These are phyloP conservation scores for Sorex maritimensis DNA, from an alignment of 2,797 vertebrate species.

Conservation along the genomic window DNA sequence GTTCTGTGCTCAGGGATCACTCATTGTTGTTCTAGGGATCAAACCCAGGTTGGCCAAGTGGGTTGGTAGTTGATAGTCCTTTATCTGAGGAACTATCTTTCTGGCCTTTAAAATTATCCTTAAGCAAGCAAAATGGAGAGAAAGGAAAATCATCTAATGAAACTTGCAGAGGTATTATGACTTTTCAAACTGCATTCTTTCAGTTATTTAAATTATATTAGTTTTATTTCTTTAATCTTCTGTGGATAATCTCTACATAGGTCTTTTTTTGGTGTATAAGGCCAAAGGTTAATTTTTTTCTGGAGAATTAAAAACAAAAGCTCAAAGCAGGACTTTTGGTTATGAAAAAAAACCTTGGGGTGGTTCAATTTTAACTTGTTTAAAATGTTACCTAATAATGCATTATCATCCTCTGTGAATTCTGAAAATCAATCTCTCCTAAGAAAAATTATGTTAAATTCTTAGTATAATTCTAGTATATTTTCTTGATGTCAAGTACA, in stretches of 20 bases:
- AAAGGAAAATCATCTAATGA: not conserved
- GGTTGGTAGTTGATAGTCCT: too few species aligned
- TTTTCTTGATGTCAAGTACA: slow-evolving; percentile 89
- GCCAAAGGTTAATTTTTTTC: slow-evolving; percentile 77
- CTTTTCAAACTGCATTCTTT: slow-evolving; percentile 43
- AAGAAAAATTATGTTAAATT: slow-evolving; percentile 87
- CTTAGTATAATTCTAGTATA: slow-evolving; percentile 87
- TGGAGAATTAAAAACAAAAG: slow-evolving; percentile 71
- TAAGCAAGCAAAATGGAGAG: slow-evolving; percentile 41
- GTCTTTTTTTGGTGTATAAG: slow-evolving; percentile 65
- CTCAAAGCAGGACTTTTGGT: slow-evolving; percentile 75
- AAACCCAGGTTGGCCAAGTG: too few species aligned
- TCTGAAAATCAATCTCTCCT: slow-evolving; percentile 87
- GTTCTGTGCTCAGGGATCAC: too few species aligned
- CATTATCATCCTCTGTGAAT: slow-evolving; percentile 87
- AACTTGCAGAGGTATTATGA: not conserved
- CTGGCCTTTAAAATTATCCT: slow-evolving; percentile 1
- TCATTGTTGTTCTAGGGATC: too few species aligned
- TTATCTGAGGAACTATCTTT: too few species aligned
- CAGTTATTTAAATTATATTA: slow-evolving; percentile 36
- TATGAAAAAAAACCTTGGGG: slow-evolving; percentile 78
- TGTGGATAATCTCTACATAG: slow-evolving; percentile 36
- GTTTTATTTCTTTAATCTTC: slow-evolving; percentile 55
- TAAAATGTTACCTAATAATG: slow-evolving; percentile 85
- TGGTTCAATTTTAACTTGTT: slow-evolving; percentile 88